Conservation (phyloP, 2,797 vertebrate genomes). For the Notolabrus celidotus region DNA sequence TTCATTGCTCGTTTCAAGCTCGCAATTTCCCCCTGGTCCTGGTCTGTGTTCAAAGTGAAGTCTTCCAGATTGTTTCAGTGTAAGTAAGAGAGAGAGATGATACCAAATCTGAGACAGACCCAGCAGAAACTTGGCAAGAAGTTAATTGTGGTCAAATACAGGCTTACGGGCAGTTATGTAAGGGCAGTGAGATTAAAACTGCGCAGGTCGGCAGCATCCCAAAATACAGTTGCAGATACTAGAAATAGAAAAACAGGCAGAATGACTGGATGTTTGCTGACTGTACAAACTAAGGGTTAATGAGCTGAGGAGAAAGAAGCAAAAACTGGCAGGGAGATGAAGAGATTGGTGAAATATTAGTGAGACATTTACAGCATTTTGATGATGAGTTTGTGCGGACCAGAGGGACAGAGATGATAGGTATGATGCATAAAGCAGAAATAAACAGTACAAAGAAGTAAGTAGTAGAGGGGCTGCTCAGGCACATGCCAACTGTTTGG, state of each 20-base stretch:
- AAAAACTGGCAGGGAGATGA: not conserved
- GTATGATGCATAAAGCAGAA: not conserved
- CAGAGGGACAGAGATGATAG: not conserved
- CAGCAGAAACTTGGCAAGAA: slow-evolving; percentile 8
- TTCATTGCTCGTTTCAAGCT: not conserved
- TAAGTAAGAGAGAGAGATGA: slow-evolving; percentile 1
- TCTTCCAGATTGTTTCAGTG: slow-evolving; percentile 10
- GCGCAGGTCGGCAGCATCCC: not conserved
- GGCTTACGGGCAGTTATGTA: slow-evolving; percentile 5
- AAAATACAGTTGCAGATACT: not conserved
- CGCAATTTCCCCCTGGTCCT: not conserved
- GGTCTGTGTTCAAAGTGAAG: not conserved
- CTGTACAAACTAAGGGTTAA: not conserved
- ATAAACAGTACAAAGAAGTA: too few relatives aligned
- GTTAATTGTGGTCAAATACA: slow-evolving; percentile 15
- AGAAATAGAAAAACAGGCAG: not conserved
- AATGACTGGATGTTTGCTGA: not conserved
- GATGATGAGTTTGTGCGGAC: not conserved
- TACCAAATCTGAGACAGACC: slow-evolving; percentile 11
- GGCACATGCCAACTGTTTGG: slow-evolving; percentile 24
- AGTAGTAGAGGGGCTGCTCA: not conserved
- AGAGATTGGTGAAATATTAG: not conserved
- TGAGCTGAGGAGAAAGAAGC: not conserved
- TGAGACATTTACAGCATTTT: too few relatives aligned
- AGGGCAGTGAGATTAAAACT: not conserved